Percentiles rank a stretch among this genome's conserved stretches.
Evolutionary conservation across 2,888 invertebrate species (phyloP).

Genomic region (Drosophila paranaensis): DNA sequence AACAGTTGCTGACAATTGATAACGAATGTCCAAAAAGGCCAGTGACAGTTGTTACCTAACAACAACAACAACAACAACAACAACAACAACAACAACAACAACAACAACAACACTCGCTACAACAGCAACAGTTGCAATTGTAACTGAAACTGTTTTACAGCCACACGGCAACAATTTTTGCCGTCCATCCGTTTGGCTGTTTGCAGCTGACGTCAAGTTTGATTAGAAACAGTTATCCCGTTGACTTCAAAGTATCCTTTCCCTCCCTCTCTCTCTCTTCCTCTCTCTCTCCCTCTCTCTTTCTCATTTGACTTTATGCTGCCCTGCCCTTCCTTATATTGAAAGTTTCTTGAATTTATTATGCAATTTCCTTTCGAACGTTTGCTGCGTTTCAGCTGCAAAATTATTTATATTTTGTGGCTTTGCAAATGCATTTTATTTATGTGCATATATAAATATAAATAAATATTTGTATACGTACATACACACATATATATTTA

Average conservation of each 20-base stretch:
- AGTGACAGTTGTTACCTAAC: conserved; percentile 41
- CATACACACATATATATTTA: neutral
- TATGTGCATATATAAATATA: neutral
- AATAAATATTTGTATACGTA: neutral
- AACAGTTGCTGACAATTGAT: conserved; percentile 60
- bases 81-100: conserved; percentile 15
- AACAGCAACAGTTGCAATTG: conserved; percentile 36
- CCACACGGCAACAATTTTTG: conserved; percentile 24
- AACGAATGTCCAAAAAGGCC: conserved; percentile 59
- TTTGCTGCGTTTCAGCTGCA: conserved; percentile 2
- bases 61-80: neutral
- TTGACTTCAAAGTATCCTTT: neutral
- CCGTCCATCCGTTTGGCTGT: conserved; percentile 14
- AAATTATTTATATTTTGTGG: conserved; percentile 3
- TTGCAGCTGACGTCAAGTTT: conserved; percentile 35
- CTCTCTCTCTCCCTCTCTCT: neutral
- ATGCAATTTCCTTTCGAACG: conserved; percentile 12
- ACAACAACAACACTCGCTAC: conserved; percentile 1
- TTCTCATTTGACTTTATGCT: neutral
- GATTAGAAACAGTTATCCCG: conserved; percentile 33
- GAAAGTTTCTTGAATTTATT: conserved; percentile 16
- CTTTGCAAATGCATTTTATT: neutral
- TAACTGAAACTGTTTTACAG: conserved; percentile 30
- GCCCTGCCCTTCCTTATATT: neutral
- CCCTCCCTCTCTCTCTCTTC: neutral